Base-by-base conservation (phyloP, 2,797 vertebrate genomes). In the Enteromius treurensis region DNA sequence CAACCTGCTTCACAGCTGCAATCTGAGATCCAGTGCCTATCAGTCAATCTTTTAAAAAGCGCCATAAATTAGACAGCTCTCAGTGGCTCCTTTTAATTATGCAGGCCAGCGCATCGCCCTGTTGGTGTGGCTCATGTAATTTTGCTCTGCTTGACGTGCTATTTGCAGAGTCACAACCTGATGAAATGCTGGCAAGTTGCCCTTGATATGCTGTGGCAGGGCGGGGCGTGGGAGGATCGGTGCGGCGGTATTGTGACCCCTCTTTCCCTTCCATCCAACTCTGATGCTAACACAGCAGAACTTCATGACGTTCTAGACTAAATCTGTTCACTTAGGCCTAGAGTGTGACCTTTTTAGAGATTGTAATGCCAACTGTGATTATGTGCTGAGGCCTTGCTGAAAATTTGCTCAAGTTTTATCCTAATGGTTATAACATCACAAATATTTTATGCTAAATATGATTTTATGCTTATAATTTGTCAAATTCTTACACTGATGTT, bases 51-150 rank as follows among this genome's bases (percentile, higher is more conserved):
- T 92, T 85, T 88, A 88, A 91, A 89, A 87, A 91, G 89, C 45
- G 37, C 90, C 91, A 90, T 94, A 93, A 94, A 94, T 94, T 92
- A 94, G 90, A 91, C 90, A 86, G 90, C 90, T 87, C 86, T 49
- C 34, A 88, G 89, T 92, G 91, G 87, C 90, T 91, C 93, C 93
- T 95, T 94, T 91, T 94, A 95, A 94, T 95, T 93, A 94, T 91
- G 90, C 84, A 90, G 89, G 90, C 87, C 90, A 88, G 91, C 84
- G 86, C 13, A 84, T 93, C 89, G 88, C 91, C 84, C 83, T 81
- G 89, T 87, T 90, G 91, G 90, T 91, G 92, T 89, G 90, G 91
- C 90, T 88, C 88, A 86, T 92, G 92, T 94, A 93, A 95, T 95
- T 95, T 93, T 69, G 90, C 71, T 88, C 79, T 86, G 89, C 88